phyloP scores from a whole-genome alignment of 2,113 vertebrate genomes.

The Corythornis madagascariensis region DNA sequence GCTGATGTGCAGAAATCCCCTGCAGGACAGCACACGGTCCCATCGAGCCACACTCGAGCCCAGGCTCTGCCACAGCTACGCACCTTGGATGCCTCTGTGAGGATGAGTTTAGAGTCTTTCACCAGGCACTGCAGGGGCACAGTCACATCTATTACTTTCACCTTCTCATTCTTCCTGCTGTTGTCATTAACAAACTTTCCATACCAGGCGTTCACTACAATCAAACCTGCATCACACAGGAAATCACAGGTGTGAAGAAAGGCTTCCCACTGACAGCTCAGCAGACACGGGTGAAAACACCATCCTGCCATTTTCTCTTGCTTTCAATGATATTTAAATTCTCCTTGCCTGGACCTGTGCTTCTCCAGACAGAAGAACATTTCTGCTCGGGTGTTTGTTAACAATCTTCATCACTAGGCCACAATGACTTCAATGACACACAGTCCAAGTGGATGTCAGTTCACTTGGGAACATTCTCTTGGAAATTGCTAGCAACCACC shows the following conservation, averaged over 20 bases:
- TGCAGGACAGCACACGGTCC: rapidly evolving
- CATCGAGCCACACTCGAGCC: rapidly evolving
- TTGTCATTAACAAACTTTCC: slow-evolving; percentile 98
- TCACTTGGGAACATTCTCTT: neutral
- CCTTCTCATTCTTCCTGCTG: slow-evolving; percentile 89
- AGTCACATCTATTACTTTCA: slow-evolving; percentile 95
- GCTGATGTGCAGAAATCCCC: neutral
- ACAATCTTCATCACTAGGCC: neutral
- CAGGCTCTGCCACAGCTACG: neutral
- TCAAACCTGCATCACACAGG: slow-evolving; percentile 80
- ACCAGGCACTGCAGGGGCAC: slow-evolving; percentile 98
- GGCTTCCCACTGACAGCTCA: neutral
- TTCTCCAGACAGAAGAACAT: neutral
- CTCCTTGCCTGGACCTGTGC: neutral
- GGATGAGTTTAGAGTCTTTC: slow-evolving; percentile 97
- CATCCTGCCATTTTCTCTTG: neutral
- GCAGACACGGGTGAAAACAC: neutral
- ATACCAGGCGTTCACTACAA: slow-evolving; percentile 97
- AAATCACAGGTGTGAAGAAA: neutral
- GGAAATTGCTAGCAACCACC: neutral
- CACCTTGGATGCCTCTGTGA: slow-evolving; percentile 96
- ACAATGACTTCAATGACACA: neutral
- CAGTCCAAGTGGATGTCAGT: neutral
- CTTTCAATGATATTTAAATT: neutral
- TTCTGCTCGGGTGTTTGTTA: neutral